A percentile compares a stretch with the other conserved stretches of the same genome.
These are phyloP conservation scores for Orthonyx spaldingii DNA, from an alignment of 2,113 vertebrate species.

Conservation along the genomic window DNA sequence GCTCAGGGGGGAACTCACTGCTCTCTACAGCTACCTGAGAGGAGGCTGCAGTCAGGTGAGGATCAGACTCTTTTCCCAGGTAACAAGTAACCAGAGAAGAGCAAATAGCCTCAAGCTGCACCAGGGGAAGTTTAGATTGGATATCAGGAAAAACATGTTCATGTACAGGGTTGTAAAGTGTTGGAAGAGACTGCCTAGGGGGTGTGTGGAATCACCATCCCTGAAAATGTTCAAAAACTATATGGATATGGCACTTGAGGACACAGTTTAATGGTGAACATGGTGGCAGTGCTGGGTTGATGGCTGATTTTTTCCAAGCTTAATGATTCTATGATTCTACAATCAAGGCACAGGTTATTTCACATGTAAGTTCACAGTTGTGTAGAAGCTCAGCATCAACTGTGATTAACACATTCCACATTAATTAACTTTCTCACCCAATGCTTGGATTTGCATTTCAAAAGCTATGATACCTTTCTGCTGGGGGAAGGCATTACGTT, in stretches of 20 bases:
- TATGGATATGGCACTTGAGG: neutral
- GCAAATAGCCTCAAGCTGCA: neutral
- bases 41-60: neutral
- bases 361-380: fast-evolving
- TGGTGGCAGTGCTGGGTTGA: neutral
- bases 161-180: neutral
- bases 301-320: neutral
- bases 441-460: neutral
- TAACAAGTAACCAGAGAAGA: neutral
- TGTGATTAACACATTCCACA: neutral
- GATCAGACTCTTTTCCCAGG: fast-evolving
- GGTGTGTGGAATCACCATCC: neutral
- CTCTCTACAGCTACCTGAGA: neutral
- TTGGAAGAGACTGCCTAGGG: neutral
- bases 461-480: neutral
- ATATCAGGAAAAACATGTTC: neutral
- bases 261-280: neutral
- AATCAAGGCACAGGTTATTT: neutral
- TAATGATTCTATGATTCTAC: neutral
- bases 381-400: neutral
- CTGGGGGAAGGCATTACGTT: neutral
- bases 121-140: neutral
- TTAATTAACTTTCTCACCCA: neutral
- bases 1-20: neutral
- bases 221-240: neutral